phyloP scores from a whole-genome alignment of 2,113 vertebrate genomes.

The Terrapene triunguis region DNA sequence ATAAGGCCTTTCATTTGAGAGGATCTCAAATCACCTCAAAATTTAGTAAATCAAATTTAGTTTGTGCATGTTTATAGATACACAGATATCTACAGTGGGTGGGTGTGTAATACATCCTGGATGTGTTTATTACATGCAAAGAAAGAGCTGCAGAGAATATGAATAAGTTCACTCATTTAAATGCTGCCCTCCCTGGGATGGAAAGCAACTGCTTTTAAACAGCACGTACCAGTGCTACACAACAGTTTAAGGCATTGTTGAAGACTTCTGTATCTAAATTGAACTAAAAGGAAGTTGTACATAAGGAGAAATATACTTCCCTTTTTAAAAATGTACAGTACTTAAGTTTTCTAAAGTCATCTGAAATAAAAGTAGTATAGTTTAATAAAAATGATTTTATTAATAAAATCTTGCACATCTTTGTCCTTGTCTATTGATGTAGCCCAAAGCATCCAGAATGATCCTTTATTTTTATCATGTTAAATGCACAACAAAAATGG shows the following conservation, averaged over 20 bases:
- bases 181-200: constrained; percentile 20
- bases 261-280: neutral
- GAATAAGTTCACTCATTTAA: constrained; percentile 57
- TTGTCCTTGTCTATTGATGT: neutral
- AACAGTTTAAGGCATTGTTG: neutral
- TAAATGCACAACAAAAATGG: constrained; percentile 21
- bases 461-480: neutral
- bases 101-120: neutral
- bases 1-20: neutral
- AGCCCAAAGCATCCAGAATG: neutral
- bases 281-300: neutral
- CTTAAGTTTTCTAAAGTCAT: neutral
- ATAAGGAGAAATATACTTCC: neutral
- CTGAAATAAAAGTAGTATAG: neutral
- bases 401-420: neutral
- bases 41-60: neutral
- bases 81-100: neutral
- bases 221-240: neutral
- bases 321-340: rapidly evolving
- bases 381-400: neutral
- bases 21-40: neutral
- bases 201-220: constrained; percentile 32
- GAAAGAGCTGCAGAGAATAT: neutral
- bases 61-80: neutral
- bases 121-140: neutral